Base-by-base conservation (phyloP, 2,888 invertebrate species). In the Tridacna crocea region DNA sequence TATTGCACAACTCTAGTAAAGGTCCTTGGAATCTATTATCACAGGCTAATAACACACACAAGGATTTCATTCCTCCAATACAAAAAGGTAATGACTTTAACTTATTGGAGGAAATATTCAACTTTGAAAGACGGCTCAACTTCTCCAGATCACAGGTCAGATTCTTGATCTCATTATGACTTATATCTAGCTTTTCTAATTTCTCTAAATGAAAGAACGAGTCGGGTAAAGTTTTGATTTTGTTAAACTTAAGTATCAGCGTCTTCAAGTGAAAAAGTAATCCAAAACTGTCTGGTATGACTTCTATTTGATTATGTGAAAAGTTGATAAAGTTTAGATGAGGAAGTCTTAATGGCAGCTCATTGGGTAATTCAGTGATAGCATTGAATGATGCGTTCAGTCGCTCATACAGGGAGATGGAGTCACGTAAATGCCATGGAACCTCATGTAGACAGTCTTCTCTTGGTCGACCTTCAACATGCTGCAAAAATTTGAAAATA, bases 381-480 rank as follows among this genome's bases (percentile, higher is more conserved):
- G 90, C 90, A 79, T 94, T 94, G 78, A 94, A 94, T 8, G 94
- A 92, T 12, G 88, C 91, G 79, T 92, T 91, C 89, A 94, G 91
- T 27, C 89, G 87, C 85, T 94, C 94, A 84, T 94, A 93, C 47
- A 94, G 89, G 12, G 93, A 93, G 1, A 94, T 90, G 6, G 94
- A 90, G 76, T 94, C 93, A 48, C 93, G 88, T 17, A 94, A 88
- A 66, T 88, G 87, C 89, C 91, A 91, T 4, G 94, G 94, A 27
- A 94, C 77, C 55, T 94, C 94, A 60, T 85, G 87, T 19, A 94
- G 84, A 82, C 93, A 93, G 4, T 90, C 82, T 60, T 92, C 91
- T 65, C 90, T 89, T 55, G 88, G 88, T 75, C 92, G 90, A 26
- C 93, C 93, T 70, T 93, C 90, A n/a, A 93, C 79, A 88, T 94